These are phyloP conservation scores for Erpobdella octoculata DNA, from an alignment of 2,888 invertebrate species.

Conservation along the genomic window DNA sequence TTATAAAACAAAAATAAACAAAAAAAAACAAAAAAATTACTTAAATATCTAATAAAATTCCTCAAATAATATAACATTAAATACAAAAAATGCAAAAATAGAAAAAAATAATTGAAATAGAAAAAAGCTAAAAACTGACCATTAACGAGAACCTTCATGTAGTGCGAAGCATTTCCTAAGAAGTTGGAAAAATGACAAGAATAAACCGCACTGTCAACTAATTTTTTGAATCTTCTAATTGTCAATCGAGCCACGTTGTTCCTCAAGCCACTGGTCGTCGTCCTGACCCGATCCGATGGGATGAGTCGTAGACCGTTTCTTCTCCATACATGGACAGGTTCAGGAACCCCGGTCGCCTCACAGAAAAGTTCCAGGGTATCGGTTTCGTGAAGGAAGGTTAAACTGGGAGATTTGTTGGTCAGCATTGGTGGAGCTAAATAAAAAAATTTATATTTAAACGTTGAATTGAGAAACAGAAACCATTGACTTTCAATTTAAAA, in stretches of 20 bases:
- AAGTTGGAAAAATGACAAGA: slow-evolving; percentile 90
- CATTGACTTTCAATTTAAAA: no score
- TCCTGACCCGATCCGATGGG: slow-evolving; percentile 30
- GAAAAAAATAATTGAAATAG: neutral
- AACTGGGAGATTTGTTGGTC: slow-evolving; percentile 37
- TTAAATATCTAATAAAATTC: no score
- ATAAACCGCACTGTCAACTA: slow-evolving; percentile 84
- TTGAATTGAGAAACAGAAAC: no score
- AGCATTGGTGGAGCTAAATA: slow-evolving; percentile 37
- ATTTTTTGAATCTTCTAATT: slow-evolving; percentile 81
- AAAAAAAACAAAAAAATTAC: no score
- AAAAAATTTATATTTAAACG: no score
- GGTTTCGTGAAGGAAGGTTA: slow-evolving; percentile 56
- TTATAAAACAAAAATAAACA: no score
- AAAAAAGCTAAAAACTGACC: slow-evolving; percentile 54
- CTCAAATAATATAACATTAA: no score
- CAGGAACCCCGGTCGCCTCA: slow-evolving; percentile 85
- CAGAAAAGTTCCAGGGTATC: slow-evolving; percentile 92
- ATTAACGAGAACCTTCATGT: slow-evolving; percentile 88
- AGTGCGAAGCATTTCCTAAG: slow-evolving; percentile 90
- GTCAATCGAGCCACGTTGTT: slow-evolving; percentile 31
- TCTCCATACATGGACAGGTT: slow-evolving; percentile 90
- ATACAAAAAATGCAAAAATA: no score
- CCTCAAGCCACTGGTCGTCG: slow-evolving; percentile 1
- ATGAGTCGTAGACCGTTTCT: slow-evolving; percentile 57